phyloP scores from a whole-genome alignment of 30 jellyfish, hydroid and myxozoan species.

The Hydractinia symbiolongicarpus region DNA sequence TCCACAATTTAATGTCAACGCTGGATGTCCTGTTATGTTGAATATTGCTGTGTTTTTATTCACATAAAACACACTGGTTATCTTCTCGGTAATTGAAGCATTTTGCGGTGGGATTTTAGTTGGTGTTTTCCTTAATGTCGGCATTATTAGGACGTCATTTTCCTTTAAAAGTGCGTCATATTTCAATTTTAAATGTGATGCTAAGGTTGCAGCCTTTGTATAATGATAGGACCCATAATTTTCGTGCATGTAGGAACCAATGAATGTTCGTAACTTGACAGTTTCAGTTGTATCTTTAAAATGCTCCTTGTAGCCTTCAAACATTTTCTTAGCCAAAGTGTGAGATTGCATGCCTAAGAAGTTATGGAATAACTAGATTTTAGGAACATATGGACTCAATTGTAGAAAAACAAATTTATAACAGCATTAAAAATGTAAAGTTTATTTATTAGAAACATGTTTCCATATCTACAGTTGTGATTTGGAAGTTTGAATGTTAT shows the following conservation, averaged over 20 bases:
- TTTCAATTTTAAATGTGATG: neutral
- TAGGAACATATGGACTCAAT: neutral
- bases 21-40: conserved; percentile 33
- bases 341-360: neutral
- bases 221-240: conserved; percentile 22
- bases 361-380: neutral
- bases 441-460: too few species aligned
- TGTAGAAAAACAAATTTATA: neutral
- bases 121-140: conserved; percentile 5
- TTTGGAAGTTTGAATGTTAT: too few species aligned
- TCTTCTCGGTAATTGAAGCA: conserved; percentile 13
- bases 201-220: conserved; percentile 23
- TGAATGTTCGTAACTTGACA: neutral
- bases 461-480: too few species aligned
- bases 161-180: conserved; percentile 17
- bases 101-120: neutral
- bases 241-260: conserved; percentile 4
- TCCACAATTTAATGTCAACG: conserved; percentile 26
- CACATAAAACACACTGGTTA: neutral
- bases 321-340: neutral
- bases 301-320: neutral
- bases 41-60: conserved; percentile 20
- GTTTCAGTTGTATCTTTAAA: neutral
- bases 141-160: conserved; percentile 32
- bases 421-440: neutral